Evolutionary conservation across 2,113 vertebrate species (phyloP), one percentile per base, ranked within the genome.

Genomic region (Nematolebias whitei): DNA sequence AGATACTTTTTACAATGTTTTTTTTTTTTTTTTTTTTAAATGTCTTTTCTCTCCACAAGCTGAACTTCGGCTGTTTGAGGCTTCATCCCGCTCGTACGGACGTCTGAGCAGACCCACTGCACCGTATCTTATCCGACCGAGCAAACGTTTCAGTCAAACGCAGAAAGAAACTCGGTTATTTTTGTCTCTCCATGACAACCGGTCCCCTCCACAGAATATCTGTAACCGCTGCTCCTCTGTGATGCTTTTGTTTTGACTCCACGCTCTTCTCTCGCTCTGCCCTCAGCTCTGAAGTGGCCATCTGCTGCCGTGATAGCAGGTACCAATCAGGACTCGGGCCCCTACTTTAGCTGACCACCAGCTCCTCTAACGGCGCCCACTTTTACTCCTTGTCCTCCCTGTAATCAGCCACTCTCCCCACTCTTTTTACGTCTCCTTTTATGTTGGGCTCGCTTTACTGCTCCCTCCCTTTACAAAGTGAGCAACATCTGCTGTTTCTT

Each of bases 231-330:
- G 51, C 63, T n/a, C 16, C 15, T 47, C 32, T 58, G 62, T 78
- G 65, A 72, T 50, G 55, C 74, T 60, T 65, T 55, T 74, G 65
- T 67, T 67, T 19, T 76, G 56, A 56, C 53, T 62, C 8, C 48
- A 61, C 14, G 0, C 18, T 51, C 49, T 13, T 53, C 22, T 32
- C 50, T 58, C 43, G 47, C 39, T 64, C 6, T 62, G 50, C 55
- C 44, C 53, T 38, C 77, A 83, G 85, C 70, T 65, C 62, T 85
- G 49, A 86, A 87, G 79, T 84, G 80, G 78, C 87, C 87, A 86
- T 88, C 83, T 89, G 85, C 76, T 23, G 70, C 60, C 60, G 52
- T 59, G 69, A 71, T 83, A 54, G 67, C 85, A 86, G 78, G 85
- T 86, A 85, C 54, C 35, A 11, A 58, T 50, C n/a, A 62, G 41